Percentiles rank a stretch among this genome's conserved stretches.
Conservation (phyloP, 2,113 vertebrate genomes). For the Marmota monax region DNA sequence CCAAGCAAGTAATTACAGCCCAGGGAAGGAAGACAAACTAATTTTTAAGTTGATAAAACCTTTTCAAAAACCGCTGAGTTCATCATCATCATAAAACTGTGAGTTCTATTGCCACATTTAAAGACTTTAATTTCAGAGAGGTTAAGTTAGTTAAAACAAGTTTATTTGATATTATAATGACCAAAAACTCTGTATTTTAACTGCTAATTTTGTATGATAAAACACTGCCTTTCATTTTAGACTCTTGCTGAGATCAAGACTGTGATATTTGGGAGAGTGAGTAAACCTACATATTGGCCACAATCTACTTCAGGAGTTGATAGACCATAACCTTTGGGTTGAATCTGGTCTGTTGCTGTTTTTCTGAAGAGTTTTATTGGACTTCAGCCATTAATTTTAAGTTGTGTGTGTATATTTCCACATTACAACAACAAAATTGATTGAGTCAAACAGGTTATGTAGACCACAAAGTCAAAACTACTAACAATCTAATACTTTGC, state of each 20-base stretch:
- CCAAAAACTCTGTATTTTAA: background rate
- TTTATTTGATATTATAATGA: background rate
- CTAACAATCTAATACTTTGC: background rate
- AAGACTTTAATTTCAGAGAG: background rate
- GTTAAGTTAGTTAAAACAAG: background rate
- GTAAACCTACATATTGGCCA: background rate
- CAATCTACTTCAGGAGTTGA: background rate
- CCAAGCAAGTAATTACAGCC: background rate
- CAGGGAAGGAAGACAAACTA: background rate
- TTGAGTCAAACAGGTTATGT: background rate
- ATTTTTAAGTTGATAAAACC: background rate
- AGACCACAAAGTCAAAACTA: background rate
- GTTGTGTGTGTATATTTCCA: background rate
- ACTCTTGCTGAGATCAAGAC: background rate
- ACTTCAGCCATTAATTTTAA: background rate
- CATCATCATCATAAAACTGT: background rate
- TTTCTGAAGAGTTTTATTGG: background rate
- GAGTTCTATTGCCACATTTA: background rate
- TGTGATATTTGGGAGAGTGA: background rate
- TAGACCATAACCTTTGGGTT: background rate
- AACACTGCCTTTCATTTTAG: constrained; percentile 26
- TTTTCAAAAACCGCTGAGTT: background rate
- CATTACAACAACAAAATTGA: background rate
- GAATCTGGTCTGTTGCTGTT: background rate
- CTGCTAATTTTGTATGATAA: background rate